Evolutionary conservation across 2,797 vertebrate genomes (phyloP).

Genomic region (Danio choprae): DNA sequence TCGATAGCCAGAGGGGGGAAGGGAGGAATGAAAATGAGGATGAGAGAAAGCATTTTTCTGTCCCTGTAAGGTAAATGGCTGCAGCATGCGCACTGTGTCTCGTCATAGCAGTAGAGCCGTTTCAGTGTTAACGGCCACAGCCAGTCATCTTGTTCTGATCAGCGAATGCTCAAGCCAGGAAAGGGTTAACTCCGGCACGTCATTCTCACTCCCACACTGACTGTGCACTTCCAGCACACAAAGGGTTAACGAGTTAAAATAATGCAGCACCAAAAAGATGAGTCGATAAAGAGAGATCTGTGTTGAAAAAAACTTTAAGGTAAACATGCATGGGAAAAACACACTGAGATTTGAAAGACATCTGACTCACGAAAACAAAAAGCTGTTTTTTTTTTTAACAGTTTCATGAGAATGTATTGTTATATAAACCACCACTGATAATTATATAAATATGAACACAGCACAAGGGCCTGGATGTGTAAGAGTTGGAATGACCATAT

Average conservation of each 20-base stretch:
- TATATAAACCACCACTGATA: neutral
- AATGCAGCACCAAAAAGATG: neutral
- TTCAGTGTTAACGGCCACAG: conserved; percentile 57
- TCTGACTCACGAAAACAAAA: conserved; percentile 12
- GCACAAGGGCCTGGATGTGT: neutral
- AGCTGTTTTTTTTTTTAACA: neutral
- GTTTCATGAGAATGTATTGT: neutral
- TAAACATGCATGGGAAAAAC: neutral
- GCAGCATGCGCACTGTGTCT: neutral
- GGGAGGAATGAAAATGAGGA: conserved; percentile 31
- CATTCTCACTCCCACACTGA: conserved; percentile 55
- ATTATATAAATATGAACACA: neutral
- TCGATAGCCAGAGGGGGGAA: conserved; percentile 15
- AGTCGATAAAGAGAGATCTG: neutral
- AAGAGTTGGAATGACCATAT: neutral
- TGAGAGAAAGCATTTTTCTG: conserved; percentile 38
- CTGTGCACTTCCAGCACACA: conserved; percentile 45
- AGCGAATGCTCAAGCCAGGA: conserved; percentile 51
- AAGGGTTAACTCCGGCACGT: conserved; percentile 64
- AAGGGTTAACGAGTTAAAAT: conserved; percentile 28
- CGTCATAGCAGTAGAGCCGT: conserved; percentile 76
- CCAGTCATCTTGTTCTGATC: conserved; percentile 55
- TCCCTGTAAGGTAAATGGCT: conserved; percentile 49
- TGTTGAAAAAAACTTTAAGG: neutral
- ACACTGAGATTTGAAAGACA: neutral